Evolutionary conservation across 2,888 invertebrate species (phyloP).

Genomic region (Dynastes hyllus): DNA sequence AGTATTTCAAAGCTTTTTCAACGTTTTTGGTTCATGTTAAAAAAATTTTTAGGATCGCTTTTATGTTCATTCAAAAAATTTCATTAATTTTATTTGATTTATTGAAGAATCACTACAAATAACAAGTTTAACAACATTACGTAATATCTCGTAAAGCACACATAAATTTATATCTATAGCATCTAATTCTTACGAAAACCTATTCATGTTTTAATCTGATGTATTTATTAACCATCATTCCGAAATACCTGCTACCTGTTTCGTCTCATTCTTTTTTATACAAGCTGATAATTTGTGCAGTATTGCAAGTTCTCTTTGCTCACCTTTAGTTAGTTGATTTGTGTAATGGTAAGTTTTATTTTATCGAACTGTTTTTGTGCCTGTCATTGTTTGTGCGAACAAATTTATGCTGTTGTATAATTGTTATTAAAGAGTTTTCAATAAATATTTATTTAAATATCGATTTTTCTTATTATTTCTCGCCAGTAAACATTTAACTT

Average conservation of each 20-base stretch:
- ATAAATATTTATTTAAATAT: slow-evolving; percentile 53
- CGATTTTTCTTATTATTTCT: slow-evolving; percentile 26
- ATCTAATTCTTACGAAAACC: too few relatives aligned
- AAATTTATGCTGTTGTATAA: slow-evolving; percentile 47
- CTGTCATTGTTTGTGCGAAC: slow-evolving; percentile 41
- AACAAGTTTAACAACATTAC: too few relatives aligned
- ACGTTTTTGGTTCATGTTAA: too few relatives aligned
- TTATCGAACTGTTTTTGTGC: slow-evolving; percentile 45
- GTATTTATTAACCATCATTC: slow-evolving; percentile 16
- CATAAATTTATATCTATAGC: too few relatives aligned
- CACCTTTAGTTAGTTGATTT: slow-evolving; percentile 27
- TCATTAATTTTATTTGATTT: too few relatives aligned
- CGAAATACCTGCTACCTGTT: slow-evolving; percentile 2
- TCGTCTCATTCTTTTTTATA: slow-evolving; percentile 1
- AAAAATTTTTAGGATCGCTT: too few relatives aligned
- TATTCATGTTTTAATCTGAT: too few relatives aligned
- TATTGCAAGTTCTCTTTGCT: slow-evolving; percentile 24
- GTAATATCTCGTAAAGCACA: too few relatives aligned
- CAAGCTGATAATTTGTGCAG: slow-evolving; percentile 8
- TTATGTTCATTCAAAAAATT: too few relatives aligned
- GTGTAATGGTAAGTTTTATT: slow-evolving; percentile 33
- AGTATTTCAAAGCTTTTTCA: too few relatives aligned
- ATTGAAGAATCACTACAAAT: too few relatives aligned
- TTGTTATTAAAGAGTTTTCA: slow-evolving; percentile 53
- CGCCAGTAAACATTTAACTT: background rate